These are phyloP conservation scores for Agonopterix subpropinquella DNA, from an alignment of 2,888 invertebrate species.

Conservation along the genomic window DNA sequence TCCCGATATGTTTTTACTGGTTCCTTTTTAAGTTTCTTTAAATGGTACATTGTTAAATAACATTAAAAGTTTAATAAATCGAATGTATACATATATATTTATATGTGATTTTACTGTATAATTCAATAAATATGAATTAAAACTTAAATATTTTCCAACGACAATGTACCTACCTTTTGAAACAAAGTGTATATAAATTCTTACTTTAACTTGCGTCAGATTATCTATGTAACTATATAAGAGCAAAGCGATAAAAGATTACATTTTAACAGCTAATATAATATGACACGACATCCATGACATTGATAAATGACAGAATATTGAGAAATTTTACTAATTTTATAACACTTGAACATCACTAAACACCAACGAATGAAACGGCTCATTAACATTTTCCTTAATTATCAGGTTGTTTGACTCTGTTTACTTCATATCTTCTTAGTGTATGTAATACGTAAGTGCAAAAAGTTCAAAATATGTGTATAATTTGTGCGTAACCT, in stretches of 20 bases:
- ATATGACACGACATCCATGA: slow-evolving; percentile 31
- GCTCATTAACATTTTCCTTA: slow-evolving; percentile 26
- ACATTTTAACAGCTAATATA: slow-evolving; percentile 13
- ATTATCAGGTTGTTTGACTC: slow-evolving; percentile 63
- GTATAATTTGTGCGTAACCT: slow-evolving; percentile 9
- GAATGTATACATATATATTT: slow-evolving; percentile 1
- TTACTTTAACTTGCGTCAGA: slow-evolving; percentile 56
- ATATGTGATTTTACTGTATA: slow-evolving; percentile 7
- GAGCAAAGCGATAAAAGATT: slow-evolving; percentile 16
- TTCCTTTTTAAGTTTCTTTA: slow-evolving; percentile 25
- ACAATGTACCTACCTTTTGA: slow-evolving; percentile 7
- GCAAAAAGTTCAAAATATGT: slow-evolving; percentile 2
- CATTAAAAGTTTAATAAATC: too few species aligned
- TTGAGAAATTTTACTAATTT: background rate
- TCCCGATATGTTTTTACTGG: slow-evolving; percentile 55
- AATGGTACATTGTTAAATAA: slow-evolving; percentile 8
- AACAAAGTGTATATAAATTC: background rate
- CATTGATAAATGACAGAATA: slow-evolving; percentile 19
- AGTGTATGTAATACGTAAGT: background rate
- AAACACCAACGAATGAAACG: slow-evolving; percentile 16
- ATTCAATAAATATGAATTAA: background rate
- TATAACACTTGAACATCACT: slow-evolving; percentile 1
- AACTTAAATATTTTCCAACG: slow-evolving; percentile 2
- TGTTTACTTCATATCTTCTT: slow-evolving; percentile 21
- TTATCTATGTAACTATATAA: slow-evolving; percentile 16